Evolutionary conservation across 2,797 vertebrate species (phyloP).

Genomic region (Choloepus didactylus): DNA sequence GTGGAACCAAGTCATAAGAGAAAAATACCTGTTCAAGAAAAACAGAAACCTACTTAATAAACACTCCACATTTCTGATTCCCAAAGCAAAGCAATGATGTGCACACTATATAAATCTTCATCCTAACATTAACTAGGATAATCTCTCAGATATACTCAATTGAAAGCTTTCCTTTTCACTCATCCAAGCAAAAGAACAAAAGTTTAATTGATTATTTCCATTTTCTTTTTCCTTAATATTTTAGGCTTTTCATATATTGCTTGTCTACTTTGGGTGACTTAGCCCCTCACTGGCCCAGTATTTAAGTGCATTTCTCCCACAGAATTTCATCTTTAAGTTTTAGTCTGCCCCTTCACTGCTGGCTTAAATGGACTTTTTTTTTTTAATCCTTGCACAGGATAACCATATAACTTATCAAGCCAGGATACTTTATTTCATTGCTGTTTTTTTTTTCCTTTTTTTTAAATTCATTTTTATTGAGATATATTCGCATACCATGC

Average conservation of each 20-base stretch:
- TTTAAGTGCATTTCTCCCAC: neutral
- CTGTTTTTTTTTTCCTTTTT: too few species aligned
- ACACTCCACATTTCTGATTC: constrained; percentile 78
- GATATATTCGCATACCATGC: too few species aligned
- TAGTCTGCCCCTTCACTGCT: constrained; percentile 19
- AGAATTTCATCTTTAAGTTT: constrained; percentile 47
- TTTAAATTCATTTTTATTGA: too few species aligned
- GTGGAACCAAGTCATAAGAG: constrained; percentile 85
- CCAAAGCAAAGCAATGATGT: constrained; percentile 78
- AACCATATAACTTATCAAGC: constrained; percentile 19
- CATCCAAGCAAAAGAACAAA: constrained; percentile 63
- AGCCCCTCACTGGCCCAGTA: neutral
- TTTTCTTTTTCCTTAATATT: constrained; percentile 66
- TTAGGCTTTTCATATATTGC: constrained; percentile 62
- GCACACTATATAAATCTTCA: constrained; percentile 84
- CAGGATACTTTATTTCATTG: too few species aligned
- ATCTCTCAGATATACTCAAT: constrained; percentile 80
- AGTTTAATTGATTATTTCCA: constrained; percentile 71
- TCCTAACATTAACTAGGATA: constrained; percentile 81
- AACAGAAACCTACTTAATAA: constrained; percentile 86
- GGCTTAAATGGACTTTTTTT: neutral
- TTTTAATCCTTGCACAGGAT: neutral
- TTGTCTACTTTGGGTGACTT: neutral
- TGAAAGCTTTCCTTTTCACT: constrained; percentile 81
- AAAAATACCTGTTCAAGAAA: constrained; percentile 86